Conservation (phyloP, 2,113 vertebrate species). For the Microtus ochrogaster region DNA sequence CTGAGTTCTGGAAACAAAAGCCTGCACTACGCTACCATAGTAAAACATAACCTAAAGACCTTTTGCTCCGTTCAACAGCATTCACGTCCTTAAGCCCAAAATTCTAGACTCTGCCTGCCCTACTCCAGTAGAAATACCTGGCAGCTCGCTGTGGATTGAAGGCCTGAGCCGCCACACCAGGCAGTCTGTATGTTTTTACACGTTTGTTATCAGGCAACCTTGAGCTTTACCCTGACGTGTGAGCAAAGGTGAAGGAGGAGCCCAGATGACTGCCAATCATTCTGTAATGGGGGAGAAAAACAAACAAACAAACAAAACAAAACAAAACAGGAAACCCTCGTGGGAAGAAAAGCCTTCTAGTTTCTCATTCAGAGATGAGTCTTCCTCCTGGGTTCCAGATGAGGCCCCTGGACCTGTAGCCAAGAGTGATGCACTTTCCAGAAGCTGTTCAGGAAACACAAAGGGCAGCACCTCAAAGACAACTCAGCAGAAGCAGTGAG, state of each 20-base stretch:
- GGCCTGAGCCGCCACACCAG: not conserved
- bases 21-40: not conserved
- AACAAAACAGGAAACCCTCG: not conserved
- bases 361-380: conserved; percentile 41
- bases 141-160: not conserved
- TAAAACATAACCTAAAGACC: not conserved
- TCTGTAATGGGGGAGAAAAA: not conserved
- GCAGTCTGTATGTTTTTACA: not conserved
- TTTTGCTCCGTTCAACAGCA: not conserved
- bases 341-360: not conserved
- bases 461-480: not conserved
- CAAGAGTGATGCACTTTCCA: not conserved
- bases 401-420: not conserved
- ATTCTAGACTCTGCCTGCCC: not conserved
- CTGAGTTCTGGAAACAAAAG: not conserved
- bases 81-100: not conserved
- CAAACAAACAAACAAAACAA: too few relatives aligned
- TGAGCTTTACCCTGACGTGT: not conserved
- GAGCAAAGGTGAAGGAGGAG: not conserved
- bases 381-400: not conserved
- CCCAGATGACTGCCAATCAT: not conserved
- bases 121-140: not conserved
- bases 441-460: not conserved
- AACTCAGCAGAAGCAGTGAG: not conserved
- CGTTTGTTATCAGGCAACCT: not conserved